phyloP scores from a whole-genome alignment of 1,140 invertebrate genomes.

The Grapholita molesta region DNA sequence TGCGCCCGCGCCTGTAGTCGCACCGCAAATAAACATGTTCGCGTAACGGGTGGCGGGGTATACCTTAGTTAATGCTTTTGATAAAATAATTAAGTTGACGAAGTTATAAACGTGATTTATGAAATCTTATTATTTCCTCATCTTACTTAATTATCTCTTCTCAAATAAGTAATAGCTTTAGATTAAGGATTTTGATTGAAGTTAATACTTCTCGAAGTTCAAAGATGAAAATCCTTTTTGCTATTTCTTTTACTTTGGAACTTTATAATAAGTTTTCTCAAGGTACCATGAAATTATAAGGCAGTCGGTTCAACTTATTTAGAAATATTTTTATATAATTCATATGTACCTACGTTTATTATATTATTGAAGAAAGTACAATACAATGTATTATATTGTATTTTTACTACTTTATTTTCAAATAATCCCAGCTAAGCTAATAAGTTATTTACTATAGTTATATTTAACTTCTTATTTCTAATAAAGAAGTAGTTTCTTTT shows the following conservation, averaged over 20 bases:
- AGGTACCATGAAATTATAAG: no score
- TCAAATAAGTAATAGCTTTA: neutral
- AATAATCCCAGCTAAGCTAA: no score
- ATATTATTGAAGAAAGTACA: no score
- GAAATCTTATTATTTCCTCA: neutral
- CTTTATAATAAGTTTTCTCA: neutral
- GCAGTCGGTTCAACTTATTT: no score
- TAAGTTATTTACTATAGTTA: no score
- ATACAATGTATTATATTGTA: no score
- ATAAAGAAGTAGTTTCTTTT: no score
- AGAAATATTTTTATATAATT: no score
- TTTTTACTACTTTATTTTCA: no score
- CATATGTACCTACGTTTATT: no score
- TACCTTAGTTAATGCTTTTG: neutral
- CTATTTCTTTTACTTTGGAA: neutral
- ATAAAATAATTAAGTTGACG: neutral
- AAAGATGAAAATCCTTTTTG: neutral
- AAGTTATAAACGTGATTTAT: neutral
- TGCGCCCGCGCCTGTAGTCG: constrained; percentile 62
- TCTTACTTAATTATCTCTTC: neutral
- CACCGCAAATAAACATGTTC: constrained; percentile 72
- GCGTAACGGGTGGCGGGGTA: constrained; percentile 35
- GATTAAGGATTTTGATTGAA: neutral
- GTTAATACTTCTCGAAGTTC: neutral
- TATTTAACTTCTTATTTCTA: no score